Percentiles rank a stretch among this genome's conserved stretches.
Conservation (phyloP, 2,797 vertebrate species). For the Cuniculus paca region DNA sequence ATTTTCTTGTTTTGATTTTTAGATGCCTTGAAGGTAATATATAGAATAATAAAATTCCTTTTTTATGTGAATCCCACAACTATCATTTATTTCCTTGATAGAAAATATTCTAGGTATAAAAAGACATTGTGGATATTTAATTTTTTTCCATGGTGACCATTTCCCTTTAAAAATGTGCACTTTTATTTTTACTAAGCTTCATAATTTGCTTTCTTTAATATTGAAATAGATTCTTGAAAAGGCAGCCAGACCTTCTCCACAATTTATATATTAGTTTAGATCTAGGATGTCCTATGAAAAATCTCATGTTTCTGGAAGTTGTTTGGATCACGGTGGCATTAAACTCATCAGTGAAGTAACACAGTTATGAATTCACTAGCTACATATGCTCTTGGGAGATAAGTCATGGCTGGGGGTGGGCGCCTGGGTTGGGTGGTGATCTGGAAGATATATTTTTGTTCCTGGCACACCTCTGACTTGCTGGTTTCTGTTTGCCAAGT, state of each 20-base stretch:
- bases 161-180: not conserved
- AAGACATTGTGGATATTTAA: not conserved
- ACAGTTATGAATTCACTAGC: not conserved
- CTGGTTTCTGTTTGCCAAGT: not conserved
- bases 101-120: constrained; percentile 35
- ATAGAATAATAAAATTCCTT: not conserved
- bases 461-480: not conserved
- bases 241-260: not conserved
- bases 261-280: not conserved
- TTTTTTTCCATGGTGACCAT: not conserved
- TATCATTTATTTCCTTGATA: not conserved
- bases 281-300: not conserved
- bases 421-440: not conserved
- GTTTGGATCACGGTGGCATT: not conserved
- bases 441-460: not conserved
- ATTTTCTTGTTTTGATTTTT: constrained; percentile 46
- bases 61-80: not conserved
- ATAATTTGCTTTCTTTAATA: not conserved
- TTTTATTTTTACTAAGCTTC: not conserved
- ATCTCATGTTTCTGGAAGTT: not conserved
- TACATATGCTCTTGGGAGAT: not conserved
- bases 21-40: constrained; percentile 5
- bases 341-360: not conserved
- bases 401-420: not conserved
- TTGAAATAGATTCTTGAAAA: constrained; percentile 44